phyloP scores from a whole-genome alignment of 2,797 vertebrate genomes.

The Lemur catta region DNA sequence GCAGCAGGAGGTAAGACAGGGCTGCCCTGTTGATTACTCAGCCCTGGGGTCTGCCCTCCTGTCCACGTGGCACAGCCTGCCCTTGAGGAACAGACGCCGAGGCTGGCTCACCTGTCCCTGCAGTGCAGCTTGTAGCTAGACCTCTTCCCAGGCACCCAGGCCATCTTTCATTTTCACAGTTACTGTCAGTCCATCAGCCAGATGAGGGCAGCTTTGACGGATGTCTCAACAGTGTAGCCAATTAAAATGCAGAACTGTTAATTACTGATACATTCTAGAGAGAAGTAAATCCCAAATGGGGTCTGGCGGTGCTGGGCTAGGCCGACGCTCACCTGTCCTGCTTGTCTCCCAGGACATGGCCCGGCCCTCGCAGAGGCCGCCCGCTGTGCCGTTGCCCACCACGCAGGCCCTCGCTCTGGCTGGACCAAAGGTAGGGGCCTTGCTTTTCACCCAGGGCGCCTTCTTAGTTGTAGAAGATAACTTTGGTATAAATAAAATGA shows the following conservation, averaged over 20 bases:
- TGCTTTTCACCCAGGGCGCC: fast-evolving
- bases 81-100: not conserved
- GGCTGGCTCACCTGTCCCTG: not conserved
- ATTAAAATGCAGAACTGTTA: slow-evolving; percentile 27
- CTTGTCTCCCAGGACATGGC: slow-evolving; percentile 85
- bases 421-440: slow-evolving; percentile 87
- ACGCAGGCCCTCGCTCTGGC: slow-evolving; percentile 85
- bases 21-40: slow-evolving; percentile 29
- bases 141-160: not conserved
- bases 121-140: slow-evolving; percentile 36
- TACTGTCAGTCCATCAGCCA: slow-evolving; percentile 55
- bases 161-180: slow-evolving; percentile 25
- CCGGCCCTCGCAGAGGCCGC: slow-evolving; percentile 81
- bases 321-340: slow-evolving; percentile 53
- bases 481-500: not conserved
- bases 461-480: not conserved
- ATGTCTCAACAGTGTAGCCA: not conserved
- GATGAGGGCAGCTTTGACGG: slow-evolving; percentile 60
- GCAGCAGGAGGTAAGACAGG: slow-evolving; percentile 88
- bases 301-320: not conserved
- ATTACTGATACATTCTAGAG: not conserved
- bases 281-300: not conserved
- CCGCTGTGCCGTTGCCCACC: slow-evolving; percentile 82
- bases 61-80: not conserved
- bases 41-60: not conserved